Percentiles rank a stretch among this genome's conserved stretches.
phyloP scores from a whole-genome alignment of 2,888 invertebrate species.

The Caenorhabditis drosophilae region DNA sequence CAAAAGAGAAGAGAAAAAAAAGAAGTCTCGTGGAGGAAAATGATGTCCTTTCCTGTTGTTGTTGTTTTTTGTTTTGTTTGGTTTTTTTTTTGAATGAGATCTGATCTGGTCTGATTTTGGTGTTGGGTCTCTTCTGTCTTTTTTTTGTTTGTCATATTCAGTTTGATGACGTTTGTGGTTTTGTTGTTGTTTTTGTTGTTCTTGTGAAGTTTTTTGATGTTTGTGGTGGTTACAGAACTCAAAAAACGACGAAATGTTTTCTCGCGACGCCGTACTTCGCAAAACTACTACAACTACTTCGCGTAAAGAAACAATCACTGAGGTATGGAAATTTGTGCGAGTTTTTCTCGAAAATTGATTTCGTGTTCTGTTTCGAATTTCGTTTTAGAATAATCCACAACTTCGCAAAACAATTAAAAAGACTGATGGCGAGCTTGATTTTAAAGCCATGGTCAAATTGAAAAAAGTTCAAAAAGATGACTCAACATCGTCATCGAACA shows the following conservation, averaged over 20 bases:
- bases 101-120: background rate
- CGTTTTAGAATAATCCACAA: slow-evolving; percentile 41
- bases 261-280: slow-evolving; percentile 36
- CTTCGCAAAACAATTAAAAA: slow-evolving; percentile 47
- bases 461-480: slow-evolving; percentile 57
- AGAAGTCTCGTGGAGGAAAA: too few relatives aligned
- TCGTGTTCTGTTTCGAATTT: too few relatives aligned
- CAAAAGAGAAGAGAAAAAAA: too few relatives aligned
- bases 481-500: slow-evolving; percentile 12
- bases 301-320: slow-evolving; percentile 28
- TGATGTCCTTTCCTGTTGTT: slow-evolving; percentile 2
- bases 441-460: slow-evolving; percentile 47
- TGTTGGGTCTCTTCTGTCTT: background rate
- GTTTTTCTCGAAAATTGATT: background rate
- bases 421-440: slow-evolving; percentile 43
- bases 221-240: too few relatives aligned
- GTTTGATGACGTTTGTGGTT: background rate
- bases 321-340: slow-evolving; percentile 15
- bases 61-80: slow-evolving; percentile 8
- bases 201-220: too few relatives aligned
- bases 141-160: background rate
- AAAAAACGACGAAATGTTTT: slow-evolving; percentile 36
- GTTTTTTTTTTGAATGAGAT: slow-evolving; percentile 6
- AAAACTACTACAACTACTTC: slow-evolving; percentile 33
- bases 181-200: too few relatives aligned